phyloP scores from a whole-genome alignment of 2,888 invertebrate species.

The Fissipunctia ypsillon region DNA sequence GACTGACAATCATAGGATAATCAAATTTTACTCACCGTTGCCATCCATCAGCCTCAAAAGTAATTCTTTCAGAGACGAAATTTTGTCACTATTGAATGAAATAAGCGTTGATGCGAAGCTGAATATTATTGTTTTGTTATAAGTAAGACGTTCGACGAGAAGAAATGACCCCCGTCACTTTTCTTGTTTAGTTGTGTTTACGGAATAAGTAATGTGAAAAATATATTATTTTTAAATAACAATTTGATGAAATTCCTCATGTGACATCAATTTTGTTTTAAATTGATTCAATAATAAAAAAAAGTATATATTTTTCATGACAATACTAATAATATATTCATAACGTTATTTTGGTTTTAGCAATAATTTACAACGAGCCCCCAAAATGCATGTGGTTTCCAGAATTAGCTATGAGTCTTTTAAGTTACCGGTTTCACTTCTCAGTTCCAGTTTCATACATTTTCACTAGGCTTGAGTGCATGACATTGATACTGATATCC shows the following conservation, averaged over 20 bases:
- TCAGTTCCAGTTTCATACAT: not conserved
- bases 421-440: not conserved
- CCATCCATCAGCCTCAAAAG: conserved; percentile 76
- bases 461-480: not conserved
- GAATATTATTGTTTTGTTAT: not conserved
- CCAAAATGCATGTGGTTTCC: not conserved
- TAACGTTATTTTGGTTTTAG: not conserved
- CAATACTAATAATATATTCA: not conserved
- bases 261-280: not conserved
- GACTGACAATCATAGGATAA: not conserved
- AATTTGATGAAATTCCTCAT: not conserved
- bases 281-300: not conserved
- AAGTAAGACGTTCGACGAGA: too few relatives aligned
- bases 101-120: not conserved
- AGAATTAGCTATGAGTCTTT: conserved; percentile 7
- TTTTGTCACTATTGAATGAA: conserved; percentile 62
- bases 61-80: conserved; percentile 70
- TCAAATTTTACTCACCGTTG: conserved; percentile 69
- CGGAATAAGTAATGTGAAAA: conserved; percentile 14
- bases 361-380: not conserved
- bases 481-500: not conserved
- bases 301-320: not conserved
- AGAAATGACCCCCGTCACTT: conserved; percentile 4
- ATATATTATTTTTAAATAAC: not conserved
- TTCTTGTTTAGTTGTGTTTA: conserved; percentile 67